Evolutionary conservation across 53 echinoderm and acorn worm species (phyloP), one percentile per base, ranked within the genome.

Genomic region (Astropecten irregularis): DNA sequence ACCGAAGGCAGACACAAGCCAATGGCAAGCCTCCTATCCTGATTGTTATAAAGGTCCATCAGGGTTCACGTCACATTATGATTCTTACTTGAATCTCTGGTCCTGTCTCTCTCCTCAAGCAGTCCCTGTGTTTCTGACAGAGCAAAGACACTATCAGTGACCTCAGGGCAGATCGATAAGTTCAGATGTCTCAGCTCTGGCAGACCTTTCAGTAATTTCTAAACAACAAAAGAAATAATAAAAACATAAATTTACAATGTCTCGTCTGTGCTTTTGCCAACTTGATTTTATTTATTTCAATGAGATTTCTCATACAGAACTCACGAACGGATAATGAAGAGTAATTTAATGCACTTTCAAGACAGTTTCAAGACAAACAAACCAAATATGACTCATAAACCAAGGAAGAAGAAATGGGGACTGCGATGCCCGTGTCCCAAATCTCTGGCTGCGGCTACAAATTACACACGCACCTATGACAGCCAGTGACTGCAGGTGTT

Each of bases 101-200:
- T 27, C 27, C 19, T 39, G 21, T 13, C 16, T 32, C 74, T 57
- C 33, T 63, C 79, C 26, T 83, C 68, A 16, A 68, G 66, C 59
- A 66, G 60, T 5, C 84, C 70, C 42, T 88, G 79, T 21, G 60
- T 49, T 18, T 81, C 55, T 5, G 67, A 29, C 65, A 89, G 35
- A 9, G 71, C 82, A 58, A 93, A 93, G 13, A 93, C 90, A 42
- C 68, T 49, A 53, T 93, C 93, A 3, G 93, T 93, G 10, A 93
- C 61, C 28, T 56, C 57, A 37, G 49, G 39, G 60, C 84, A 83
- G 82, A 87, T 55, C 0, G 90, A 87, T 70, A 93, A 33, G 49
- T 93, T 93, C 46, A 93, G 65, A 28, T 86, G 70, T 19, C 50
- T 85, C 15, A 93, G 90, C 5, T 38, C 55, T 42, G 68, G 90